Percentiles rank a stretch among this genome's conserved stretches.
Evolutionary conservation across 2,113 vertebrate genomes (phyloP).

Genomic region (Empidonax traillii): DNA sequence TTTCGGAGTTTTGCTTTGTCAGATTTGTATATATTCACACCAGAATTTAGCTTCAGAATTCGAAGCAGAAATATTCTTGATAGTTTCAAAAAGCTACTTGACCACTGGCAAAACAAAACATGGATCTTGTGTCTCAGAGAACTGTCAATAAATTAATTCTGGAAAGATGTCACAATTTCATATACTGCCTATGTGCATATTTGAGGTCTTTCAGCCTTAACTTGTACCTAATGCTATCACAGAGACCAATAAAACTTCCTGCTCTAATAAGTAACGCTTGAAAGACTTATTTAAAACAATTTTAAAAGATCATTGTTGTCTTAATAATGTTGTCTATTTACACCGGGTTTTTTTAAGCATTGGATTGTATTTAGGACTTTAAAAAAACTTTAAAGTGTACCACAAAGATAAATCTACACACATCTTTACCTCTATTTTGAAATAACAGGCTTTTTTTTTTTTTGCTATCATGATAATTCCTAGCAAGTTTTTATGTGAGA

Average conservation of each 20-base stretch:
- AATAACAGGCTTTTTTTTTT: background rate
- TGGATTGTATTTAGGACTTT: background rate
- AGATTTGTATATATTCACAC: background rate
- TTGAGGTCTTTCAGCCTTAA: background rate
- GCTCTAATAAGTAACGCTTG: background rate
- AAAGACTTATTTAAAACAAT: background rate
- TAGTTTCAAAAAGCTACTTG: background rate
- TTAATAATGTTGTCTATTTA: background rate
- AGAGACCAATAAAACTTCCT: background rate
- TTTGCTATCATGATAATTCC: background rate
- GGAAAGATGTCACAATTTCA: background rate
- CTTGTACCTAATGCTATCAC: background rate
- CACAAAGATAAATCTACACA: background rate
- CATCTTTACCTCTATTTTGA: background rate
- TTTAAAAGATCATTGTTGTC: background rate
- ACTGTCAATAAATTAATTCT: background rate
- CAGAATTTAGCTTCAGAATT: background rate
- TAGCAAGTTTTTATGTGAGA: background rate
- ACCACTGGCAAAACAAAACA: background rate
- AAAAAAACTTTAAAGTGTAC: background rate
- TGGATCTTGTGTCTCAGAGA: background rate
- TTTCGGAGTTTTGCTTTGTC: background rate
- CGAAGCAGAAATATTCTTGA: background rate
- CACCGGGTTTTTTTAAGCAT: background rate
- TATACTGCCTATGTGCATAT: background rate